Percentiles rank a stretch among this genome's conserved stretches.
These are phyloP conservation scores for Cryptoleucopteryx plumbea DNA, from an alignment of 2,113 vertebrate genomes.

Conservation along the genomic window DNA sequence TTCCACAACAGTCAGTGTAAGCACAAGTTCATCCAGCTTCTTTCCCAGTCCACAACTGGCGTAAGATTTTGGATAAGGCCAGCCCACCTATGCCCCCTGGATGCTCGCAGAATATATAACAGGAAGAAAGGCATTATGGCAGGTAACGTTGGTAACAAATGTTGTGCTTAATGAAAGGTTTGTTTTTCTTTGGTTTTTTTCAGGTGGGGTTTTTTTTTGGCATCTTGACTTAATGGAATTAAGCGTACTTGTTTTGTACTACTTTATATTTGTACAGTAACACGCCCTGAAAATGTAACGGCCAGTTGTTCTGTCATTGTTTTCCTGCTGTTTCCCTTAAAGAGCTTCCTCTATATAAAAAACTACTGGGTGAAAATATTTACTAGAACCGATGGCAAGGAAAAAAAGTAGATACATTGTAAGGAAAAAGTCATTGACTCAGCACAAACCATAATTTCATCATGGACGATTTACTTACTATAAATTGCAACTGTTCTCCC, in stretches of 20 bases:
- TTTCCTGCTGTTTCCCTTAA: background rate
- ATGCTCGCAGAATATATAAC: background rate
- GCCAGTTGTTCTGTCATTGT: background rate
- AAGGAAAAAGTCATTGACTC: background rate
- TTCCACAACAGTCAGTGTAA: background rate
- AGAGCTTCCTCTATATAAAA: background rate
- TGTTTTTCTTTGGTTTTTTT: background rate
- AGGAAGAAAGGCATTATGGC: background rate
- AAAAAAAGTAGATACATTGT: rapidly evolving
- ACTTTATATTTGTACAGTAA: background rate
- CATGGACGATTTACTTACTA: background rate
- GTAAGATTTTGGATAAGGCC: background rate
- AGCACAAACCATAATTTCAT: background rate
- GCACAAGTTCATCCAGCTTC: background rate
- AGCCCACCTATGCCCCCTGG: background rate
- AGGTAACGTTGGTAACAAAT: background rate
- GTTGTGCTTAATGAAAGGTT: background rate
- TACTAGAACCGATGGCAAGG: background rate
- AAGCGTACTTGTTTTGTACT: background rate
- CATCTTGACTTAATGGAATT: background rate
- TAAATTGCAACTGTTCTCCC: background rate
- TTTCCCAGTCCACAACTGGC: background rate
- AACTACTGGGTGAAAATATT: background rate
- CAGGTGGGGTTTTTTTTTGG: background rate
- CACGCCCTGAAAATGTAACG: background rate